Evolutionary conservation across 2,113 vertebrate genomes (phyloP), one percentile per base, ranked within the genome.

Genomic region (Sphaerodactylus townsendi): DNA sequence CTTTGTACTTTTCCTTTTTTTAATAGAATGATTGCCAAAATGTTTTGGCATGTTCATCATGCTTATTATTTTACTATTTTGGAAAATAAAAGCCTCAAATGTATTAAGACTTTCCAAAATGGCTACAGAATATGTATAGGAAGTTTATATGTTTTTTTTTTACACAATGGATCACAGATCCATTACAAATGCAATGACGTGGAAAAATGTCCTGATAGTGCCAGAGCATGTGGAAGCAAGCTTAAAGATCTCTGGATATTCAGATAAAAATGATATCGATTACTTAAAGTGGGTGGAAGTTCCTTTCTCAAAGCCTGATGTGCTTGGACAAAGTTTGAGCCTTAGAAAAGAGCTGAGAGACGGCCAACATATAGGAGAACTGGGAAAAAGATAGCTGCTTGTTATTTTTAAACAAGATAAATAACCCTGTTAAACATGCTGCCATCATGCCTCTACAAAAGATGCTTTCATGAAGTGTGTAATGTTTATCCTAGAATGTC

Each of bases 81-180:
- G 92, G 90, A 95, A 96, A 95, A 90, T 75, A 93, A 92, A 93
- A 91, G 81, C 89, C 89, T 83, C 79, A 79, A 89, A 92, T 88
- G 92, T 90, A 93, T 19, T 93, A 91, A 87, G 93, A 91, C 50
- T 92, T 96, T 95, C 88, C 86, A 95, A 94, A 83, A 86, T 89
- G 88, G 85, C 90, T 79, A 84, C 85, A 88, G 79, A 88, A 39
- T 0, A 0, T 62, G n/a, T 77, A 81, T 56, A 88, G 82, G 83
- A 33, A 87, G 39, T 82, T 92, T 68, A 7, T 59, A 88, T 76
- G 77, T 85, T 77, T 91, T 87, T 88, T 80, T 78, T 84, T 92
- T 85, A 78, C 62, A 87, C 86, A 88, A 73, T 91, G 80, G 41
- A 72, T 90, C 92, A 79, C 79, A 92, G 91, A 81, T 53, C 14